phyloP scores from a whole-genome alignment of 2,113 vertebrate genomes.

The Ptyas mucosa region DNA sequence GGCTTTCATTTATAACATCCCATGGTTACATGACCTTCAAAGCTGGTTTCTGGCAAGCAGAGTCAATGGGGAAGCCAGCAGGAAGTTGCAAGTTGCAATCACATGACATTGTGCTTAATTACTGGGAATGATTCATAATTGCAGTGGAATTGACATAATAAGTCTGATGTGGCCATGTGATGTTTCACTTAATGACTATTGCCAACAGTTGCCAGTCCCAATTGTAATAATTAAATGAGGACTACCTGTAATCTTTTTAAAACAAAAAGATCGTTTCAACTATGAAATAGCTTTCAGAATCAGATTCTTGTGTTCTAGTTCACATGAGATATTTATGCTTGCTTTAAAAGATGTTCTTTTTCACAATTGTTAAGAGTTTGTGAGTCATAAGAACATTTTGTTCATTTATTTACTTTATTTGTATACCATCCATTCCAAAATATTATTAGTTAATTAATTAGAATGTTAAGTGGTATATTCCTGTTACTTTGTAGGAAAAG shows the following conservation, averaged over 20 bases:
- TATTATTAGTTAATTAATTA: background rate
- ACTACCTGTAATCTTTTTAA: background rate
- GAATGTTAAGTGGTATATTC: background rate
- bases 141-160: background rate
- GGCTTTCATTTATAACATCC: background rate
- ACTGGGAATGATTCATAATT: background rate
- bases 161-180: background rate
- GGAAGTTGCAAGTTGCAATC: background rate
- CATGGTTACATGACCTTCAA: background rate
- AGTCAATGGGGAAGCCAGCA: background rate
- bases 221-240: background rate
- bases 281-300: background rate
- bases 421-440: background rate
- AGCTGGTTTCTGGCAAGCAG: background rate
- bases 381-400: background rate
- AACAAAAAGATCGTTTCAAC: background rate
- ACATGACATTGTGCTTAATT: background rate
- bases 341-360: background rate
- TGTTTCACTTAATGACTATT: background rate
- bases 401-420: background rate
- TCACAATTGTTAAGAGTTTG: background rate
- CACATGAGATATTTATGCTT: background rate
- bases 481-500: constrained; percentile 76
- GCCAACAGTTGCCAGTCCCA: background rate
- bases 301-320: background rate